Evolutionary conservation across 35 echinoderm and acorn worm genomes (phyloP), one percentile per base, ranked within the genome.

Genomic region (Apostichopus parvimensis): DNA sequence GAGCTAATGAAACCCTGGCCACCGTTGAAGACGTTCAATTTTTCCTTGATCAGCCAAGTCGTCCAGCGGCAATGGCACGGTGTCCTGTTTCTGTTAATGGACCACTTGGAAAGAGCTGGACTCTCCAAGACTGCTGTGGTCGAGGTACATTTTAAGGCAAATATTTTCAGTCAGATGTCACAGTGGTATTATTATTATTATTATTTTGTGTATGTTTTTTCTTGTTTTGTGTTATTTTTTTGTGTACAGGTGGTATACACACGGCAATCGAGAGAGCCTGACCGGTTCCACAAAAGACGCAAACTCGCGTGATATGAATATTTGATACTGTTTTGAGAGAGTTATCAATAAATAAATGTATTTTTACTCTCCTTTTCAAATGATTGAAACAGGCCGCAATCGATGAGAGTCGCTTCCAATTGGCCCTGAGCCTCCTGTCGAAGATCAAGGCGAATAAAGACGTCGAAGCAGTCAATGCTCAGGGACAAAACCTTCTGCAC

Each of bases 1-100:
- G 88, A 90, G 12, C 73, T 90, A 45, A 73, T 90, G 68, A 90
- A 78, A 78, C 88, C 88, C 7, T 90, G 88, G 88, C 66, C 73
- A 61, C 88, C 88, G 54, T 56, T 90, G 11, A 73, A 90, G 45
- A 90, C 88, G 3, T 90, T 77, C 88, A 90, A 73, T 28, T 90
- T 90, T 56, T 85, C 97, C 6, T 80, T 98, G 70, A 94, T 98
- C 77, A 78, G 93, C 18, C 90, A 87, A 45, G 93, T 95, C 20
- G 91, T 98, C 4, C 79, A 92, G 25, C 90, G 93, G n/a, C 87
- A 94, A 21, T 98, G 97, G 97, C 94, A 98, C 53, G 97, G 97
- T 9, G 95, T 98, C 6, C n/a, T 94, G 22, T 98, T 93, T 61
- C 94, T 98, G 4, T 82, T 95, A 53, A 96, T 93, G 94, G 97